Evolutionary conservation across 2,888 invertebrate species (phyloP), one percentile per base, ranked within the genome.

Genomic region (Rotaria magnacalcarata): DNA sequence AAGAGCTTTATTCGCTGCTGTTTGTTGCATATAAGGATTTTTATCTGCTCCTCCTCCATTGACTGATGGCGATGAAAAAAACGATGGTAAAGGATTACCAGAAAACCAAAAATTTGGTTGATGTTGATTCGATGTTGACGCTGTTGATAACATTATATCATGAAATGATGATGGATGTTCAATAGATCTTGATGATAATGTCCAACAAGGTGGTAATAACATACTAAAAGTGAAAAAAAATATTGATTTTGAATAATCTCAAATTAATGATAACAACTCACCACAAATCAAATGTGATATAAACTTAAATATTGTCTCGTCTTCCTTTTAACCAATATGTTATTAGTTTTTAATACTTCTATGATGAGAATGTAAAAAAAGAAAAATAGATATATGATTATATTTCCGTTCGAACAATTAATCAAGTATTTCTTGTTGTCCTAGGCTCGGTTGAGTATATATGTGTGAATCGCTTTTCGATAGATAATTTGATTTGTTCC

Each of bases 371-470:
- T 34, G 67, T 67, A 27, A 27, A 67, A 67, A 58, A 41, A 34
- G 67, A 67, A 67, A 67, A 67, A 67, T 67, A 67, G 34, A 34
- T 67, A 41, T 67, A 67, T 27, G 67, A 67, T 67, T 67, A 67
- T 34, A 67, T 80, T 80, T 52, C 34, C 80, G 80, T 80, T 80
- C 43, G 47, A 80, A 80, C 47, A 80, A 80, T 80, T 80, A 80
- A 80, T 80, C 80, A 80, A 80, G 47, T 80, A 6, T 67, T 67
- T 27, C 67, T 67, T 67, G 34, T 67, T 34, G 34, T 34, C 19
- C 41, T 52, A 52, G 67, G 2, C 27, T 67, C 60, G n/a, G 19
- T 34, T 34, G 67, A 19, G 16, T 4, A 54, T 54, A 21, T 54
- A 50, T 50, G 50, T 67, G 67, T 67, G 67, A 67, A 67, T 67